phyloP scores from a whole-genome alignment of 2,797 vertebrate species.

The Fistularia commersonii region DNA sequence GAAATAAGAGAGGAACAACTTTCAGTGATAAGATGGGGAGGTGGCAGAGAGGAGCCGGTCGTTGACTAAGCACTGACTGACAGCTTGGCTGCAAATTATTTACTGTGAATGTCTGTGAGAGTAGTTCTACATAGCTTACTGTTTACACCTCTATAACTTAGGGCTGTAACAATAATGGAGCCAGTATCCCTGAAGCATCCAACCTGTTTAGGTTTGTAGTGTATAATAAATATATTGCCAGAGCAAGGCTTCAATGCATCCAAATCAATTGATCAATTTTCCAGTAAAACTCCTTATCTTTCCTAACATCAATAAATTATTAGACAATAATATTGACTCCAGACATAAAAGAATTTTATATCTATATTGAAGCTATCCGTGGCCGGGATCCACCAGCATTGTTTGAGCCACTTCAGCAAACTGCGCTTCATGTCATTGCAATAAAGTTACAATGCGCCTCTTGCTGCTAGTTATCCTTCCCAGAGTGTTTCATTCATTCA shows the following conservation, averaged over 20 bases:
- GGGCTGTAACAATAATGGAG: constrained; percentile 8
- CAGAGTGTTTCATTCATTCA: too few relatives aligned
- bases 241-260: not conserved
- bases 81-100: constrained; percentile 16
- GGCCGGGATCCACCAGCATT: too few relatives aligned
- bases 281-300: not conserved
- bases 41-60: constrained; percentile 24
- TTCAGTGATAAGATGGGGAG: constrained; percentile 15
- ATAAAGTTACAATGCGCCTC: too few relatives aligned
- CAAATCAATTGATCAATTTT: not conserved
- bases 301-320: not conserved
- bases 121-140: constrained; percentile 20
- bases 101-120: constrained; percentile 27
- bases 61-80: constrained; percentile 5
- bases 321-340: not conserved
- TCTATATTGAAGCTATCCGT: too few relatives aligned
- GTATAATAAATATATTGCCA: constrained; percentile 16
- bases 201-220: not conserved
- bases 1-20: constrained; percentile 26
- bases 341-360: not conserved
- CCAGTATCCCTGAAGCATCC: constrained; percentile 1
- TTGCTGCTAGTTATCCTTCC: too few relatives aligned
- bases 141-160: constrained; percentile 40
- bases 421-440: too few relatives aligned
- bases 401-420: too few relatives aligned